Percentiles rank a stretch among this genome's conserved stretches.
These are phyloP conservation scores for Sturnus vulgaris DNA, from an alignment of 2,113 vertebrate genomes.

Conservation along the genomic window DNA sequence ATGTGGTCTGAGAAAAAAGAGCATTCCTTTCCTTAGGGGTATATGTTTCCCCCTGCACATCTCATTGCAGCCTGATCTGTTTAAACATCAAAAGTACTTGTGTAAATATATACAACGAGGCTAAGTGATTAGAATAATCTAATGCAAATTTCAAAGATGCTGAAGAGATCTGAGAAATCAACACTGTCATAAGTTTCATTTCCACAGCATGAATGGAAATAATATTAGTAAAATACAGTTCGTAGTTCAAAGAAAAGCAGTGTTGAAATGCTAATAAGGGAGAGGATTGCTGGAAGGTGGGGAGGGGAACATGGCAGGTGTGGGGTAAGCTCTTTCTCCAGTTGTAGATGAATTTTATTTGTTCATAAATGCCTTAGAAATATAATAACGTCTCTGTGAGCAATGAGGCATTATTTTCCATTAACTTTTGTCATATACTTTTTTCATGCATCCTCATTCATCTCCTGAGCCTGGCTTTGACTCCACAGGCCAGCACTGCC, in stretches of 20 bases:
- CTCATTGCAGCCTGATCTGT: not conserved
- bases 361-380: constrained; percentile 20
- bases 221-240: not conserved
- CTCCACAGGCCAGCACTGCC: not conserved
- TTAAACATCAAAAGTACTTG: constrained; percentile 46
- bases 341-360: not conserved
- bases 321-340: not conserved
- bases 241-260: constrained; percentile 44
- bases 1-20: not conserved
- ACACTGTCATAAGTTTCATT: not conserved
- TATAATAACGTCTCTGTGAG: not conserved
- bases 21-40: not conserved
- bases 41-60: not conserved
- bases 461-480: not conserved
- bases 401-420: constrained; percentile 3
- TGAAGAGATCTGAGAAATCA: constrained; percentile 50
- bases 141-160: constrained; percentile 51
- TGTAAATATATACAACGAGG: constrained; percentile 45
- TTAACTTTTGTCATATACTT: constrained; percentile 7
- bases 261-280: constrained; percentile 13
- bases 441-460: not conserved
- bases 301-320: not conserved
- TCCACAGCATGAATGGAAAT: constrained; percentile 35
- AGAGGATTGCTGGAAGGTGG: not conserved
- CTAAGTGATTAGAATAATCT: constrained; percentile 55